Evolutionary conservation across 1,140 invertebrate species (phyloP).

Genomic region (Elymnias hypermnestra): DNA sequence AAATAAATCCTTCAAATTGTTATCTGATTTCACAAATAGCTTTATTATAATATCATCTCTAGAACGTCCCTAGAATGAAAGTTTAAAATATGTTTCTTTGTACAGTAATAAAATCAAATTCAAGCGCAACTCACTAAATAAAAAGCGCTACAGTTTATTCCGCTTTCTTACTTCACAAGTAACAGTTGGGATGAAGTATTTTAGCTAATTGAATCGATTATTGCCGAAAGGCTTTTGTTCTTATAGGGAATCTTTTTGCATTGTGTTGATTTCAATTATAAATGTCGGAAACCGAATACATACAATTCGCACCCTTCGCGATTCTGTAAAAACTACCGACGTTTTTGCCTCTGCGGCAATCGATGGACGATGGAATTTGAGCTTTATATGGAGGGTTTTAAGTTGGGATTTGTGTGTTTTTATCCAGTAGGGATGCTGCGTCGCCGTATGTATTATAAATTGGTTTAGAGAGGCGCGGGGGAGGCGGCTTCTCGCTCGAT

Average conservation of each 20-base stretch:
- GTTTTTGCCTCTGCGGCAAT: slow-evolving; percentile 71
- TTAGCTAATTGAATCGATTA: no score
- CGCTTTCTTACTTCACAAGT: no score
- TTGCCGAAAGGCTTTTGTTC: no score
- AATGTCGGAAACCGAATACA: slow-evolving; percentile 46
- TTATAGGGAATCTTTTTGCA: neutral
- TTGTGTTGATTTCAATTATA: slow-evolving; percentile 54
- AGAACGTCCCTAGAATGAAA: no score
- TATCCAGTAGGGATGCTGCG: slow-evolving; percentile 60
- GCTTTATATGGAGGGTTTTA: slow-evolving; percentile 14
- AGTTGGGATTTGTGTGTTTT: slow-evolving; percentile 31
- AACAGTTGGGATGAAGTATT: no score
- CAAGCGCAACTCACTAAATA: no score
- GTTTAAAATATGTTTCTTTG: no score
- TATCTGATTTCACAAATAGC: no score
- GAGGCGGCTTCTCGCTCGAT: slow-evolving; percentile 62
- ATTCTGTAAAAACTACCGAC: slow-evolving; percentile 60
- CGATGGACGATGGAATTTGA: slow-evolving; percentile 14
- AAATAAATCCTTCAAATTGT: no score
- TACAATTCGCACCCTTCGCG: slow-evolving; percentile 68
- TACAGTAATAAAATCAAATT: no score
- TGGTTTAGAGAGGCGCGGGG: slow-evolving; percentile 71
- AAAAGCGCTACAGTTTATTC: no score
- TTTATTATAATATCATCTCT: no score
- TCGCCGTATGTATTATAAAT: slow-evolving; percentile 75